Base-by-base conservation (phyloP, 2,797 vertebrate species). In the Amniataba percoides region DNA sequence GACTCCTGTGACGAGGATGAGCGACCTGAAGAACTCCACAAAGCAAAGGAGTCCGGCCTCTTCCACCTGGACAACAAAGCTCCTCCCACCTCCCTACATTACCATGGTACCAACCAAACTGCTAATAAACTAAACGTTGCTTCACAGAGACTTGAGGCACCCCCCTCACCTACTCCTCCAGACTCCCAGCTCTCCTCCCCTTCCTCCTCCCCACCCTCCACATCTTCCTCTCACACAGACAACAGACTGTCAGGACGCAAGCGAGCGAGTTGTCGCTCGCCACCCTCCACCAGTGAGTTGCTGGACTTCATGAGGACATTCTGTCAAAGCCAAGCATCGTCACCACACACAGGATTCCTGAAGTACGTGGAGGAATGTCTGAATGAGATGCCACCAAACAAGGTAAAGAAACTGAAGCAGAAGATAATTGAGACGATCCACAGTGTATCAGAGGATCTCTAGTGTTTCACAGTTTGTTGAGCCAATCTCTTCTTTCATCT, bases 311-410 rank as follows among this genome's bases (percentile, higher is more conserved):
- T 87, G 79, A 86, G 80, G 68, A 80, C 57, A 12, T 63, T 89
- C 43, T 89, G 66, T 46, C 88, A 74, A 7, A 84, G 58, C 52
- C 86, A 74, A n/a, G 12, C 15, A 0, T 27, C 5, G 1, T 81
- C 89, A 2, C 88, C 83, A 0, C 92, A 93, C 4, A 19, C 83
- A 0, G 89, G 90, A 0, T 93, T 93, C 77, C 84, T 93, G 16
- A 91, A 77, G 59, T 93, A 92, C 8, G 86, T 93, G 18, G 92
- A 92, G 83, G 91, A 92, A 60, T 92, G 87, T 89, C 80, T 93
- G 78, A 90, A 91, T 3, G 92, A 92, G 68, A 82, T 80, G 0
- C 86, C 89, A 0, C 86, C 88, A 0, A 70, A 83, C 46, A 88
- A 84, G 61, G 90, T 90, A 25, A 89, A 71, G 70, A 88, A 76